Evolutionary conservation across 2,888 invertebrate species (phyloP), one percentile per base, ranked within the genome.

Genomic region (Pteria penguin): DNA sequence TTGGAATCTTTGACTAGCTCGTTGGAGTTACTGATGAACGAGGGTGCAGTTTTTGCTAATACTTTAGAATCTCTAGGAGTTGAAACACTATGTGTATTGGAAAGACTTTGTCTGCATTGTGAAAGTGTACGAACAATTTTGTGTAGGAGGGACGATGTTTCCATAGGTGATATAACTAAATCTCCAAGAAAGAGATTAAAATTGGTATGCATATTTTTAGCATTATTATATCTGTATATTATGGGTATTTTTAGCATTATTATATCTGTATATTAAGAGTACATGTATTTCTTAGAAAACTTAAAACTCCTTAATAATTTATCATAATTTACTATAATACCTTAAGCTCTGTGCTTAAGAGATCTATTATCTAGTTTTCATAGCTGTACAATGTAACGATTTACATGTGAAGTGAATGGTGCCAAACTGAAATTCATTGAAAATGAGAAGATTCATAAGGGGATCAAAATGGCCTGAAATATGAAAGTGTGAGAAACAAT

Each of bases 1-100:
- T 75, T 84, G 32, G 87, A 86, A 62, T 87, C 87, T 26, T 68
- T 86, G 4, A 82, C 83, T 24, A 84, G 84, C 52, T 87, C 87
- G 0, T 24, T 88, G 26, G 81, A 80, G 18, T 24, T 80, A 66
- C 76, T 88, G 57, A 58, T 87, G 26, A 82, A 83, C 45, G 86
- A 82, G 45, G 82, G 86, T 11, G 80, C 85, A 18, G 76, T 70
- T 33, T 86, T 80, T 72, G 89, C 88, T 22, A 86, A 86, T 71
- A 84, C 81, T 74, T 72, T 88, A 36, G 89, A 89, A 74, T 60
- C 71, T 26, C 73, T 84, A 54, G 78, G 85, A 2, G 52, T 86
- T 29, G 75, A 83, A 4, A 75, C 87, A 1, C 72, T 88, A 11
- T 68, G 79, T 11, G 79, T 82, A 3, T 67, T 87, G 62, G 74